Evolutionary conservation across 92 coral and sea anemone species (phyloP), one percentile per base, ranked within the genome.

Genomic region (Epizoanthus stellaris): DNA sequence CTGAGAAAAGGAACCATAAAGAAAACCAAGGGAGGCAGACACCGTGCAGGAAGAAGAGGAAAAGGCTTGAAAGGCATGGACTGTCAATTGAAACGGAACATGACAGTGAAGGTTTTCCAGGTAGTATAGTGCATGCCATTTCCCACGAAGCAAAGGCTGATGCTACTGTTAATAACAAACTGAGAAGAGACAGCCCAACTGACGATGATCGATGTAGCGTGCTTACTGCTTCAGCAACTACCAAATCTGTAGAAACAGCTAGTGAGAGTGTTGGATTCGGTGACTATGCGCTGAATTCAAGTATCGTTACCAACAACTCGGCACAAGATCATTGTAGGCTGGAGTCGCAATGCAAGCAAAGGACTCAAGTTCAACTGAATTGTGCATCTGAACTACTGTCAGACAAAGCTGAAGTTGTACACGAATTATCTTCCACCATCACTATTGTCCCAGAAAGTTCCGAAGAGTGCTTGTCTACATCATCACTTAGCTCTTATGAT

Each of bases 391-490:
- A 79, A 10, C n/a, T 43, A 4, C 30, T 20, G 45, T 23, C 20
- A 7, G 47, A 45, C 43, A 79, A 42, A 9, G 10, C 56, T 42
- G 71, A 62, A 62, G 56, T 1, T 6, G 38, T 39, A 9, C 59
- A 19, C 12, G 49, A 75, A 53, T 75, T 43, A 10, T 79, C 70
- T 42, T 45, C 72, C 23, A 70, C 45, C 45, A 42, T 79, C 47
- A 79, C 70, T 54, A 14, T 63, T 20, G 11, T 79, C 34, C 61
- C 16, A 62, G 83, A 79, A 79, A 79, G 72, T 63, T 25, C 71
- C 6, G 83, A 64, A 19, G 72, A 79, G 17, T 68, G 73, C 52
- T 68, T 68, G 21, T 68, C 73, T 17, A 36, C 21, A 38, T 19
- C 42, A 17, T 68, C 73, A 68, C 16, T 34, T 5, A 68, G 73